These are phyloP conservation scores for Melanotaenia duboulayi DNA, from an alignment of 2,113 vertebrate species.

Conservation along the genomic window DNA sequence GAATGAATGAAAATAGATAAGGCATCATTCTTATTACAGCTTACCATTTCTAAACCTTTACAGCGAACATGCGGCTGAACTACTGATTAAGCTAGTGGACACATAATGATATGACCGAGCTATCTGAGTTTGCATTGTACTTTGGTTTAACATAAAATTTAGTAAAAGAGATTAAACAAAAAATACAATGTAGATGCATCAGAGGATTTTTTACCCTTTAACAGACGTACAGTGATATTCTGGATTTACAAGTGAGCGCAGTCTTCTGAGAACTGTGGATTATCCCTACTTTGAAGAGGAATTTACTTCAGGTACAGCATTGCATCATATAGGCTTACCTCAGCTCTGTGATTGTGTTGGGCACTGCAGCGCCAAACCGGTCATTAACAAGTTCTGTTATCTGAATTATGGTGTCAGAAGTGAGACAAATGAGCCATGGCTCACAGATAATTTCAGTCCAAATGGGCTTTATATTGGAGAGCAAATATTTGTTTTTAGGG, in stretches of 20 bases:
- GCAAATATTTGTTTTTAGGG: constrained; percentile 30
- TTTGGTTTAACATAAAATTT: neutral
- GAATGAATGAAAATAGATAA: constrained; percentile 14
- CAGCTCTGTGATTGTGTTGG: constrained; percentile 17
- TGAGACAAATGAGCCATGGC: constrained; percentile 4
- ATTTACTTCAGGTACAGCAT: constrained; percentile 21
- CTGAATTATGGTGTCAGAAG: constrained; percentile 13
- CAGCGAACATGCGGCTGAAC: neutral
- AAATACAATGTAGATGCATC: neutral
- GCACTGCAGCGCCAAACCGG: constrained; percentile 38
- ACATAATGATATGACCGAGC: neutral
- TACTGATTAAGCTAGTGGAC: neutral
- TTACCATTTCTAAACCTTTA: neutral
- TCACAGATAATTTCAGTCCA: neutral
- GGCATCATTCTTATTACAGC: neutral
- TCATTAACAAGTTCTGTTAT: constrained; percentile 28
- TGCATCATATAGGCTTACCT: constrained; percentile 17
- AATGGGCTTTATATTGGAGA: constrained; percentile 9
- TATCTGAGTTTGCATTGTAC: neutral
- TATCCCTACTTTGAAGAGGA: constrained; percentile 13
- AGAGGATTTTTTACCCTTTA: neutral
- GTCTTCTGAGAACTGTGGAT: neutral
- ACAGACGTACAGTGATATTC: neutral
- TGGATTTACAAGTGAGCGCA: neutral
- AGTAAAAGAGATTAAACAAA: neutral